phyloP scores from a whole-genome alignment of 2,113 vertebrate species.

The Oryzias celebensis region DNA sequence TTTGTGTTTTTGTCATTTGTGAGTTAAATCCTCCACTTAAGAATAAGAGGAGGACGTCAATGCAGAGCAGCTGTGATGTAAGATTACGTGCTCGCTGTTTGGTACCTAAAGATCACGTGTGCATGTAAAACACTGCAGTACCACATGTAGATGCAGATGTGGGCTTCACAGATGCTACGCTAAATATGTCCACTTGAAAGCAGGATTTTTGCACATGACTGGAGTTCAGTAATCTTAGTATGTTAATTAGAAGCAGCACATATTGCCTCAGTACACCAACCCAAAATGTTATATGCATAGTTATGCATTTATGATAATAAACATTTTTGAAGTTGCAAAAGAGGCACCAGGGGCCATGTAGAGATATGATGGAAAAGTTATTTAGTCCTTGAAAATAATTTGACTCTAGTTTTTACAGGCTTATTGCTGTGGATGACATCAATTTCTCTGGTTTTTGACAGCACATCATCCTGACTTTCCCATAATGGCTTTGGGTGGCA shows the following conservation, averaged over 20 bases:
- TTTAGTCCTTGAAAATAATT: conserved; percentile 58
- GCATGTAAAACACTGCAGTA: background rate
- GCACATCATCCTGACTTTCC: conserved; percentile 61
- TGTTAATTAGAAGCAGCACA: conserved; percentile 36
- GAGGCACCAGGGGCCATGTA: conserved; percentile 39
- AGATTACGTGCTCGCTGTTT: background rate
- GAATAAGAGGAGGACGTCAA: background rate
- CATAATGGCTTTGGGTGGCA: conserved; percentile 64
- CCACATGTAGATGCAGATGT: conserved; percentile 6
- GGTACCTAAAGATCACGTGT: background rate
- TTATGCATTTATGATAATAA: conserved; percentile 60
- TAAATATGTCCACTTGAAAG: conserved; percentile 26
- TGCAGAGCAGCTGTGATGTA: background rate
- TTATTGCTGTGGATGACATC: conserved; percentile 62
- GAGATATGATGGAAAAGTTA: conserved; percentile 53
- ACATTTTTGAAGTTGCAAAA: conserved; percentile 54
- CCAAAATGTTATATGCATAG: conserved; percentile 26
- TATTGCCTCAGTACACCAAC: conserved; percentile 26
- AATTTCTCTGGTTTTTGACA: conserved; percentile 62
- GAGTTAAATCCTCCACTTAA: conserved; percentile 20
- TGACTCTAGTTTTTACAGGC: conserved; percentile 62
- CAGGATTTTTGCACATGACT: conserved; percentile 17
- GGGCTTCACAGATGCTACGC: conserved; percentile 19
- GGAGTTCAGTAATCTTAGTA: conserved; percentile 29
- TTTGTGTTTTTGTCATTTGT: background rate